These are phyloP conservation scores for Gambusia holbrooki DNA, from an alignment of 2,113 vertebrate species.

Conservation along the genomic window DNA sequence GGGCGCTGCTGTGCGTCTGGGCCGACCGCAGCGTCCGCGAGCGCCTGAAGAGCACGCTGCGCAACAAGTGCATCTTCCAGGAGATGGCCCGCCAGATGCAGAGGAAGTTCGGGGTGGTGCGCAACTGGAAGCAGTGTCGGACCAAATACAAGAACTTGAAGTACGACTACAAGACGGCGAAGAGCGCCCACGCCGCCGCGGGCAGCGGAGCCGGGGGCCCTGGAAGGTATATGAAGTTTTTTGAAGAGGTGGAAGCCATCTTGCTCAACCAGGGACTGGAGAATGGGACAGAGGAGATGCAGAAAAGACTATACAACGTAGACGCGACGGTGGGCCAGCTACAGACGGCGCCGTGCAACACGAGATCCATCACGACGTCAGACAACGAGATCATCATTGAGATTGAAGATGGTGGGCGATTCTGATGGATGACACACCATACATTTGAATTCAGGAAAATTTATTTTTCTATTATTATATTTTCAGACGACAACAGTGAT, in stretches of 20 bases:
- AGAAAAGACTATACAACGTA: conserved; percentile 58
- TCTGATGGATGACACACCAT: background rate
- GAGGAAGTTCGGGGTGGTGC: conserved; percentile 83
- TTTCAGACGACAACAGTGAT: conserved; percentile 72
- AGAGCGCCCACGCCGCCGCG: conserved; percentile 72
- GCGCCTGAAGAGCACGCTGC: conserved; percentile 85
- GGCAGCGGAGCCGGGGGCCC: conserved; percentile 68
- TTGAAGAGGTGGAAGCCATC: conserved; percentile 87
- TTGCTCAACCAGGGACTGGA: conserved; percentile 81
- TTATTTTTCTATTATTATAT: background rate
- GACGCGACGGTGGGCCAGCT: conserved; percentile 38
- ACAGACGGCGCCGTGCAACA: conserved; percentile 4
- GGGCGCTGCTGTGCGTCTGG: conserved; percentile 86
- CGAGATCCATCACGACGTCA: conserved; percentile 11
- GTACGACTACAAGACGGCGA: conserved; percentile 89
- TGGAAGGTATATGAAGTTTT: conserved; percentile 89
- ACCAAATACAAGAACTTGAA: conserved; percentile 94
- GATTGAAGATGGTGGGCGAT: conserved; percentile 75
- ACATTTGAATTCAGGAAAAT: background rate
- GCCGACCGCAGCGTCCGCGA: conserved; percentile 84
- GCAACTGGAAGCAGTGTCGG: conserved; percentile 93
- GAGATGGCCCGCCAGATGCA: conserved; percentile 89
- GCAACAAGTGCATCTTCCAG: conserved; percentile 93
- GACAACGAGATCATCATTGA: conserved; percentile 74
- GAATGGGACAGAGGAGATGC: conserved; percentile 58